Evolutionary conservation across 2,888 invertebrate species (phyloP), one percentile per base, ranked within the genome.

Genomic region (Limulus polyphemus): DNA sequence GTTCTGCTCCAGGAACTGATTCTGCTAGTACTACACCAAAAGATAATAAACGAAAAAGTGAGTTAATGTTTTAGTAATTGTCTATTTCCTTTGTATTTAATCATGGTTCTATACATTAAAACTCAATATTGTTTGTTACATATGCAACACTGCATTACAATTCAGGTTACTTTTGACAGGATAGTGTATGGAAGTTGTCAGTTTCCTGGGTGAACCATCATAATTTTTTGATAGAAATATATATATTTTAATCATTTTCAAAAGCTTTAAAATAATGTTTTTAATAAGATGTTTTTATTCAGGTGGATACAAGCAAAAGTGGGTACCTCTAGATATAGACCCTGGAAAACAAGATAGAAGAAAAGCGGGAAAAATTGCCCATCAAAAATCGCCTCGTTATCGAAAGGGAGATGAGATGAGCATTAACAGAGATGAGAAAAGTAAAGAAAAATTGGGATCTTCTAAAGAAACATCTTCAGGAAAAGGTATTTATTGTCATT

Each of bases 241-340:
- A 32, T 7, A 32, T 7, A 32, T 1, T 32, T 32, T 32, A 7
- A 32, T 32, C 3, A 32, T 32, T 2, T 32, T 32, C 3, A 32
- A 1, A 32, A 32, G 32, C 7, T 32, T 32, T 32, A 32, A 32
- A 32, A 32, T 32, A 32, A 32, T 32, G 32, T 32, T n/a, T n/a
- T n/a, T n/a, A n/a, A n/a, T n/a, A n/a, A n/a, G n/a, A n/a, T n/a
- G n/a, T 52, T 54, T 13, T 54, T 54, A 16, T 16, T 54, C 14
- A 51, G 14, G 14, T 17, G 54, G 54, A 17, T 54, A 54, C 56
- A 82, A 82, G 73, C 90, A 90, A 77, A 93, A 90, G 76, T 94
- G 94, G 94, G 86, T 91, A 62, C 93, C 92, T 0, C 79, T 94
- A 64, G 90, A 90, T 72, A 89, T 94, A 66, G 90, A 92, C 73